Evolutionary conservation across 2,113 vertebrate species (phyloP).

Genomic region (Lagopus leucura): DNA sequence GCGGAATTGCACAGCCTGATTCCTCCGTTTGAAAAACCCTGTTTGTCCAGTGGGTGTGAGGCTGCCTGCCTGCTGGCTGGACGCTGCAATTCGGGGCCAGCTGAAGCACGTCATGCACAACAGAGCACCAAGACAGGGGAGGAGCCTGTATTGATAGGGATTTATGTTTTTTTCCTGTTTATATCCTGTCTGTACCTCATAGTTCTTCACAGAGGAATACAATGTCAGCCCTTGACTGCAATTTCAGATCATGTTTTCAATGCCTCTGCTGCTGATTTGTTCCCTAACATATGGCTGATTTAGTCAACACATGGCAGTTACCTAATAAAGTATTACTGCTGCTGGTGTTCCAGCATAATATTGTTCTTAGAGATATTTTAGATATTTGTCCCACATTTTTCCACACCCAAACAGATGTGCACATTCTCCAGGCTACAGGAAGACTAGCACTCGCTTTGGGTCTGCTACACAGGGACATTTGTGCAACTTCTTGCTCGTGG

Average conservation of each 20-base stretch:
- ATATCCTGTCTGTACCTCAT: slow-evolving; percentile 19
- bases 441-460: background rate
- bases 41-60: slow-evolving; percentile 36
- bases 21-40: slow-evolving; percentile 27
- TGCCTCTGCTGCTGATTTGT: background rate
- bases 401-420: background rate
- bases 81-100: slow-evolving; percentile 6
- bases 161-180: slow-evolving; percentile 30
- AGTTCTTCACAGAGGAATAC: slow-evolving; percentile 5
- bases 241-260: background rate
- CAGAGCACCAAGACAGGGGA: slow-evolving; percentile 38
- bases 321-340: background rate
- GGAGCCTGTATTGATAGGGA: background rate
- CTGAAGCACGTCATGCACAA: slow-evolving; percentile 67
- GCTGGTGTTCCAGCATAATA: background rate
- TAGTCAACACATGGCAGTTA: background rate
- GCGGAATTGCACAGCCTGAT: background rate
- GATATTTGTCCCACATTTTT: background rate
- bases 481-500: background rate
- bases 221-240: slow-evolving; percentile 11
- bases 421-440: background rate
- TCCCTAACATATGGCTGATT: background rate
- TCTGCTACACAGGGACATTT: background rate
- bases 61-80: slow-evolving; percentile 51
- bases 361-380: background rate